Percentiles rank a stretch among this genome's conserved stretches.
Evolutionary conservation across 2,113 vertebrate species (phyloP).

Genomic region (Cynopterus brachyotis): DNA sequence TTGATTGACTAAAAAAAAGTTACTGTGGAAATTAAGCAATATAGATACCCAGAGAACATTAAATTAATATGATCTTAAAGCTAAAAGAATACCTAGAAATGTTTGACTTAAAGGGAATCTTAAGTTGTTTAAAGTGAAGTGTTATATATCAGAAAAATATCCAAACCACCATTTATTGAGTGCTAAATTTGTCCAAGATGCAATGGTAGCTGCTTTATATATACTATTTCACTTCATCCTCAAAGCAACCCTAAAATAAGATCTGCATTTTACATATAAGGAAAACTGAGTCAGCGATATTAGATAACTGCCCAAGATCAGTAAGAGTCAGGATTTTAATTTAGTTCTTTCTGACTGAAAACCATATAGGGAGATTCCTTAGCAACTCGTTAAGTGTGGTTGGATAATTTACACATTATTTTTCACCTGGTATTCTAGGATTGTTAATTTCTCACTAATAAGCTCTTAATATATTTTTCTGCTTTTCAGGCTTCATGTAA

Average conservation of each 20-base stretch:
- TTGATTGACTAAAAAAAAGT: background rate
- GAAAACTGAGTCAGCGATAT: background rate
- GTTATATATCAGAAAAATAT: background rate
- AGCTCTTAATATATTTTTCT: background rate
- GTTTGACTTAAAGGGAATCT: background rate
- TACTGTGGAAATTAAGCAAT: background rate
- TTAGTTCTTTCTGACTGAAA: background rate
- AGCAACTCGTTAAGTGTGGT: background rate
- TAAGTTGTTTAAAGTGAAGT: background rate
- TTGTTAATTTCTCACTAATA: background rate
- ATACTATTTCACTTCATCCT: background rate
- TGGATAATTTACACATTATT: background rate
- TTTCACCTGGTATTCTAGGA: background rate
- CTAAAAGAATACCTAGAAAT: background rate
- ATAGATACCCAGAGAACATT: background rate
- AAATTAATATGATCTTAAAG: background rate
- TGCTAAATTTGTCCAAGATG: background rate
- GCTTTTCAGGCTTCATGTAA: background rate
- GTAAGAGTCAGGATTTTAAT: background rate
- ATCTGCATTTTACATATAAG: background rate
- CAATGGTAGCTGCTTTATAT: background rate
- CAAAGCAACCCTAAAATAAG: background rate
- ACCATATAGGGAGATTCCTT: background rate
- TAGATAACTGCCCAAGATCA: background rate
- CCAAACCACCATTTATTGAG: background rate